Evolutionary conservation across 2,113 vertebrate species (phyloP).

Genomic region (Myrmophylax atrothorax): DNA sequence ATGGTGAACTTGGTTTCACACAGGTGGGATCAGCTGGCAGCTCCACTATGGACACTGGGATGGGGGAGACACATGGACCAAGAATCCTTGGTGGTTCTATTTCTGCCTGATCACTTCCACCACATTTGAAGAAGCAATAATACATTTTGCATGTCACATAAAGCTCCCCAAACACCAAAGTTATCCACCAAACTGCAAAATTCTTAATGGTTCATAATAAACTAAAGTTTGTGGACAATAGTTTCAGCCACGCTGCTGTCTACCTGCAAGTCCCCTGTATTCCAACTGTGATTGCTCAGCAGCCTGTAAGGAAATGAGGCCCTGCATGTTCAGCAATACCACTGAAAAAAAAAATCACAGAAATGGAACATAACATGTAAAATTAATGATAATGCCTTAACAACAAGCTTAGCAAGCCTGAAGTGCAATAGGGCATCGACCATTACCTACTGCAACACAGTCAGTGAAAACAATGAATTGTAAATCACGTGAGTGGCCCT

Average conservation of each 20-base stretch:
- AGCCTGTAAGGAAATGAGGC: background rate
- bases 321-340: background rate
- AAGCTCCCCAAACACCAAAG: background rate
- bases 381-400: background rate
- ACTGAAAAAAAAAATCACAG: background rate
- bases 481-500: background rate
- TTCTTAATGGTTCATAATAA: background rate
- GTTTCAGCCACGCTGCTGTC: background rate
- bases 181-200: background rate
- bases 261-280: background rate
- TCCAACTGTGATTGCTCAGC: background rate
- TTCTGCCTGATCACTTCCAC: background rate
- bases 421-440: background rate
- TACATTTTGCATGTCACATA: background rate
- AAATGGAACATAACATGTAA: background rate
- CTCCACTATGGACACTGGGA: background rate
- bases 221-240: background rate
- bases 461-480: background rate
- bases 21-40: background rate
- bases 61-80: rapidly evolving
- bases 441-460: background rate
- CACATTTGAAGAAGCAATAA: background rate
- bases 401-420: background rate
- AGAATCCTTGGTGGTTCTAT: background rate
- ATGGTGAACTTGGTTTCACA: background rate